Conservation (phyloP, 2,113 vertebrate genomes). For the Malaclemys terrapin region DNA sequence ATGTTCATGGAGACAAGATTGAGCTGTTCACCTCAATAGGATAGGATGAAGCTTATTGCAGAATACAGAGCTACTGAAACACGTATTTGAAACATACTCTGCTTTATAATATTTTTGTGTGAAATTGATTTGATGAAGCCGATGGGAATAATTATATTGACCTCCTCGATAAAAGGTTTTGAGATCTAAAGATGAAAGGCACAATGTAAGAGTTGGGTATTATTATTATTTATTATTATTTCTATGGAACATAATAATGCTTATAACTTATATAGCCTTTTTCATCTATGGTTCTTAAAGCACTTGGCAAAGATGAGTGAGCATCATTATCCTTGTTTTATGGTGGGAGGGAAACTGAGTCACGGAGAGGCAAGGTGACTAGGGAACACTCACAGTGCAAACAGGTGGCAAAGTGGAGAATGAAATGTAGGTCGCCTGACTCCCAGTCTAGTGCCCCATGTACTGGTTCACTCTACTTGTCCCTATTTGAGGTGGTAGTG, state of each 20-base stretch:
- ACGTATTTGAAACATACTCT: rapidly evolving
- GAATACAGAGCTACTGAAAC: neutral
- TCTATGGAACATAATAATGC: neutral
- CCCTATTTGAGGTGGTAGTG: neutral
- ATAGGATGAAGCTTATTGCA: neutral
- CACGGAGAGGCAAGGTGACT: neutral
- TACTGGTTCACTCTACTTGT: neutral
- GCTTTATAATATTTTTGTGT: neutral
- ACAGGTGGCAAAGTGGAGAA: rapidly evolving
- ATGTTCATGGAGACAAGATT: rapidly evolving
- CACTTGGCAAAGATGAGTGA: neutral
- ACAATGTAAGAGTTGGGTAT: neutral
- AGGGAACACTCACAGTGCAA: rapidly evolving
- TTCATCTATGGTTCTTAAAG: rapidly evolving
- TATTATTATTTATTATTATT: neutral
- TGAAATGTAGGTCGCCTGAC: neutral
- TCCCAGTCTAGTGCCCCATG: neutral
- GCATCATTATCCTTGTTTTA: neutral
- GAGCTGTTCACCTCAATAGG: neutral
- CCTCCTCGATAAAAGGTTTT: neutral
- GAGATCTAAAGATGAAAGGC: neutral
- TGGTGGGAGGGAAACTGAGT: neutral
- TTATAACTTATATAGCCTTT: neutral
- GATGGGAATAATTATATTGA: neutral
- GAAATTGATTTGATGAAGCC: neutral